Conservation (phyloP, 1,140 invertebrate genomes). For the Oscheius sp. region DNA sequence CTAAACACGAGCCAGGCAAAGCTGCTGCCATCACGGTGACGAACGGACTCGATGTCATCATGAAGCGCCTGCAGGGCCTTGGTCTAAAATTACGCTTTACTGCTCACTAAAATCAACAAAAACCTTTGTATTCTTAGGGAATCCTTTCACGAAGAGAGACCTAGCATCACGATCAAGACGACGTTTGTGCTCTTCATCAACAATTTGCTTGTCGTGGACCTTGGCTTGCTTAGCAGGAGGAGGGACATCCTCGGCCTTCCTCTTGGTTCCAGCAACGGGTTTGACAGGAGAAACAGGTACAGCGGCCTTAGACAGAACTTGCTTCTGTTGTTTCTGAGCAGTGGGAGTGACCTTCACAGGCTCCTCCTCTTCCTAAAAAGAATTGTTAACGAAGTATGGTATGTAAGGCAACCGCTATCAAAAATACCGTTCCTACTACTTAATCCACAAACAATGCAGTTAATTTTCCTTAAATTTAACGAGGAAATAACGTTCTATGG, state of each 20-base stretch:
- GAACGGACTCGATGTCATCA: slow-evolving; percentile 28
- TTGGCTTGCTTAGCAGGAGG: slow-evolving; percentile 8
- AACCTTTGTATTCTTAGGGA: slow-evolving; percentile 19
- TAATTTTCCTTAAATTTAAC: too few species aligned
- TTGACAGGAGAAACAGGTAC: background rate
- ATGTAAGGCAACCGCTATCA: background rate
- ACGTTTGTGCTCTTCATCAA: slow-evolving; percentile 30
- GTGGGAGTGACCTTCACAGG: background rate
- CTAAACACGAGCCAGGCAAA: slow-evolving; percentile 37
- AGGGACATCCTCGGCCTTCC: slow-evolving; percentile 10
- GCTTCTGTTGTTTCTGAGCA: background rate
- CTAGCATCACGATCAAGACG: slow-evolving; percentile 27
- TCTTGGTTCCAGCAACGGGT: slow-evolving; percentile 8
- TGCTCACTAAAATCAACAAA: too few species aligned
- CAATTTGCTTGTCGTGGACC: slow-evolving; percentile 5
- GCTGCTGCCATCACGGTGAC: slow-evolving; percentile 16
- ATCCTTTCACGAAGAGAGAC: slow-evolving; percentile 38
- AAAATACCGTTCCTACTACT: too few species aligned
- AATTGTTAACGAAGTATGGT: background rate
- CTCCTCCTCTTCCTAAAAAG: slow-evolving; percentile 12
- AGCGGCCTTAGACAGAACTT: background rate
- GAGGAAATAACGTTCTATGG: slow-evolving; percentile 7
- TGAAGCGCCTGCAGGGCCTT: slow-evolving; percentile 17
- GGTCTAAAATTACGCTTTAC: too few species aligned
- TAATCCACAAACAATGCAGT: too few species aligned